These are phyloP conservation scores for Nilaparvata lugens DNA, from an alignment of 1,140 invertebrate species.

Conservation along the genomic window DNA sequence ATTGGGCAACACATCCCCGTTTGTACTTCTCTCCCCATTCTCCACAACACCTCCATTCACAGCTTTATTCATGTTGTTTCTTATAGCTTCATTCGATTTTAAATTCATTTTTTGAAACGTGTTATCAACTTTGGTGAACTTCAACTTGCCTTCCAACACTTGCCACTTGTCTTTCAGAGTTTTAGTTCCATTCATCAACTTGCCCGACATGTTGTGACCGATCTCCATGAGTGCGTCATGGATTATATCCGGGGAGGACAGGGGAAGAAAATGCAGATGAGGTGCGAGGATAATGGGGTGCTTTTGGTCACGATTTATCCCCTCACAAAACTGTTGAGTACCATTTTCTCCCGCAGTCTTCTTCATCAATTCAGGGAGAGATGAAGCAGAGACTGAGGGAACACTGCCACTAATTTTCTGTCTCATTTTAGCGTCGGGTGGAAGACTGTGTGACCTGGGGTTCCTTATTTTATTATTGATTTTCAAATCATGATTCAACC, in stretches of 20 bases:
- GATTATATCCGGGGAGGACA: slow-evolving; percentile 25
- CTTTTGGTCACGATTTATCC: not conserved
- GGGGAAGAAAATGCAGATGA: slow-evolving; percentile 23
- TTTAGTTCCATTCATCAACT: slow-evolving; percentile 40
- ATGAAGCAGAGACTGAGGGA: not conserved
- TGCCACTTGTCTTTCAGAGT: slow-evolving; percentile 40
- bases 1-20: not conserved
- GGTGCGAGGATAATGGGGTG: slow-evolving; percentile 2
- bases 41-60: not conserved
- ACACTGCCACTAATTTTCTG: not conserved
- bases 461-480: slow-evolving; percentile 28
- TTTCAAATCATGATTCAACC: slow-evolving; percentile 8
- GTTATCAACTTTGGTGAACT: slow-evolving; percentile 7
- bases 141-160: slow-evolving; percentile 19
- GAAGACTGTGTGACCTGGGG: slow-evolving; percentile 12
- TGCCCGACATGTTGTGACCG: slow-evolving; percentile 38
- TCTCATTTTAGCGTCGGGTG: slow-evolving; percentile 10
- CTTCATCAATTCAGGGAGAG: slow-evolving; percentile 8
- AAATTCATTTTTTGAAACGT: not conserved
- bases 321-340: not conserved
- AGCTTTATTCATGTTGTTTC: not conserved
- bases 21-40: not conserved
- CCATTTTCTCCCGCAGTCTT: not conserved
- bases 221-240: slow-evolving; percentile 41
- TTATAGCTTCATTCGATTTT: not conserved